Conservation (phyloP, 2,888 invertebrate genomes). For the Torymus tubicola region DNA sequence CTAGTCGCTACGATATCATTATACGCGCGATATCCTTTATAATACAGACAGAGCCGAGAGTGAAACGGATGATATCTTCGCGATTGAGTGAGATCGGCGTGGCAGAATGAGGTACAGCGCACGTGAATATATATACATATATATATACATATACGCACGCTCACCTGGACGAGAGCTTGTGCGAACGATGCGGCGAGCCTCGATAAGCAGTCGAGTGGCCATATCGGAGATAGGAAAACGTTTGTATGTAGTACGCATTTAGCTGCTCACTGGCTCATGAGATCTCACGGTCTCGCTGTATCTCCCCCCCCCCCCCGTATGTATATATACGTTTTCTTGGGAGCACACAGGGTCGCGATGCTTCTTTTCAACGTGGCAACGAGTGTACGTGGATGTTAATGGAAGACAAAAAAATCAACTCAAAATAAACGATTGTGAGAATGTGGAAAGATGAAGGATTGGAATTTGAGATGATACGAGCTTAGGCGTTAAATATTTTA, state of each 20-base stretch:
- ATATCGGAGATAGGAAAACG: slow-evolving; percentile 47
- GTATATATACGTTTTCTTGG: too few relatives aligned
- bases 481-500: too few relatives aligned
- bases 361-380: neutral
- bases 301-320: neutral
- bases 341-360: neutral
- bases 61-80: slow-evolving; percentile 48
- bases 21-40: slow-evolving; percentile 45
- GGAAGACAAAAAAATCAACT: slow-evolving; percentile 7
- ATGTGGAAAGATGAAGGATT: slow-evolving; percentile 23
- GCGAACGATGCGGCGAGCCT: neutral
- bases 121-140: neutral
- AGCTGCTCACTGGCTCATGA: slow-evolving; percentile 48
- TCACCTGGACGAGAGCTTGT: slow-evolving; percentile 13
- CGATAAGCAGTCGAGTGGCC: slow-evolving; percentile 37
- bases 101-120: slow-evolving; percentile 53
- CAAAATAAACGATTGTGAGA: slow-evolving; percentile 32
- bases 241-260: slow-evolving; percentile 35
- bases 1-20: slow-evolving; percentile 39
- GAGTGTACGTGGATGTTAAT: neutral
- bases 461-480: neutral
- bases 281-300: slow-evolving; percentile 44
- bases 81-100: slow-evolving; percentile 57
- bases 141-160: neutral
- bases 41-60: slow-evolving; percentile 36